Evolutionary conservation across 1,140 invertebrate genomes (phyloP).

Genomic region (Phortica variegata): DNA sequence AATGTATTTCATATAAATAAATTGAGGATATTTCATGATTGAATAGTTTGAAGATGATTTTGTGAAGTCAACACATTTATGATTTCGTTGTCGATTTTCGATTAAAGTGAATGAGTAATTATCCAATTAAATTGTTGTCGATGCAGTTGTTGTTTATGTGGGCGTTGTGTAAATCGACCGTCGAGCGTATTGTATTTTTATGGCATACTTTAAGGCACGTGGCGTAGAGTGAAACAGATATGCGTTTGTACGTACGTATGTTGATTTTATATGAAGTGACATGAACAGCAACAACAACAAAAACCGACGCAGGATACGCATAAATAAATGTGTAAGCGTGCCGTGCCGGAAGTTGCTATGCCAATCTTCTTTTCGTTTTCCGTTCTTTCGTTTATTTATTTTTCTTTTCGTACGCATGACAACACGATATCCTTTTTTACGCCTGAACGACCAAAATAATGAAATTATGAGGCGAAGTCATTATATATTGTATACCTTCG

Average conservation of each 20-base stretch:
- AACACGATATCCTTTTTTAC: conserved; percentile 47
- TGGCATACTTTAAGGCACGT: conserved; percentile 24
- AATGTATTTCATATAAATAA: conserved; percentile 27
- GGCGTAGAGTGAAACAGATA: conserved; percentile 23
- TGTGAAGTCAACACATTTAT: too few relatives aligned
- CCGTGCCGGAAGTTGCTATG: neutral
- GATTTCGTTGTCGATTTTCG: too few relatives aligned
- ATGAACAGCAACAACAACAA: neutral
- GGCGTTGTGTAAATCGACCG: neutral
- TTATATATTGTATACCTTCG: neutral
- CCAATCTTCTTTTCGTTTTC: conserved; percentile 1
- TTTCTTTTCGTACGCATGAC: conserved; percentile 16
- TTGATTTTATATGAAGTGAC: neutral
- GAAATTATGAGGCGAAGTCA: conserved; percentile 51
- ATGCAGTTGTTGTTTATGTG: conserved; percentile 1
- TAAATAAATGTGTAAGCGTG: conserved; percentile 26
- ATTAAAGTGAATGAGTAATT: conserved; percentile 45
- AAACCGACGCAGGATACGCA: neutral
- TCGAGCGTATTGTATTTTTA: neutral
- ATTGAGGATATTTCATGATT: too few relatives aligned
- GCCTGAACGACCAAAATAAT: conserved; percentile 47
- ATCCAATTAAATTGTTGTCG: conserved; percentile 42
- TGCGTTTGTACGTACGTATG: conserved; percentile 5
- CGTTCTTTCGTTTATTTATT: neutral
- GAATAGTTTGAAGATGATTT: too few relatives aligned